These are phyloP conservation scores for Carduelis carduelis DNA, from an alignment of 2,797 vertebrate species.

Conservation along the genomic window DNA sequence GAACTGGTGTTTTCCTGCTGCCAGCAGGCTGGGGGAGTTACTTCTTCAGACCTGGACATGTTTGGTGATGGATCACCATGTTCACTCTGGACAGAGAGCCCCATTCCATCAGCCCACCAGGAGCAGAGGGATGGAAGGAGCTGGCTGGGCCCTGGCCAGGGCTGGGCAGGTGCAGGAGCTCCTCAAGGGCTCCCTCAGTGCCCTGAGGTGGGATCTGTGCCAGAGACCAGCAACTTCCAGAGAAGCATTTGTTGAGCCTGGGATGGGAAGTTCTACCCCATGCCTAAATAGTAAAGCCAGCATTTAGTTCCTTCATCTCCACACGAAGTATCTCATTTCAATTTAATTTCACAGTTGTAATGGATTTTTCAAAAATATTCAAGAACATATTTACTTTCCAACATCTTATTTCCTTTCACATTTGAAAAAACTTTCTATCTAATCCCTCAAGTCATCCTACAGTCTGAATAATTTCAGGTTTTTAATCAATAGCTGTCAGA, in stretches of 20 bases:
- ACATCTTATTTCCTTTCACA: slow-evolving; percentile 65
- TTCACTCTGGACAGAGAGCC: accelerated
- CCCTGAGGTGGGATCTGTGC: neutral
- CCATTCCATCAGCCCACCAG: accelerated
- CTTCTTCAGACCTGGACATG: neutral
- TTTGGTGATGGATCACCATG: neutral
- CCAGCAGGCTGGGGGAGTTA: neutral
- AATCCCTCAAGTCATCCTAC: slow-evolving; percentile 74
- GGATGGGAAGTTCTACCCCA: neutral
- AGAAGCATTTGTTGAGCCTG: neutral
- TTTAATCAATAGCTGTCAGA: slow-evolving; percentile 85
- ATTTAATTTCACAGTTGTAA: slow-evolving; percentile 57
- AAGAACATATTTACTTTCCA: slow-evolving; percentile 60
- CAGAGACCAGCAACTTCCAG: neutral
- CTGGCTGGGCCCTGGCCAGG: neutral
- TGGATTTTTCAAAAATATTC: slow-evolving; percentile 63
- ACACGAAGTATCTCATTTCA: slow-evolving; percentile 56
- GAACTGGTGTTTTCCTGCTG: neutral
- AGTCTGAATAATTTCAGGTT: slow-evolving; percentile 78
- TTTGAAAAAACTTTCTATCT: slow-evolving; percentile 71
- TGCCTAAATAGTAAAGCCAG: neutral
- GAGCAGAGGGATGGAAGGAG: neutral
- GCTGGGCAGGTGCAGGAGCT: neutral
- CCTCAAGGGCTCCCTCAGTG: neutral
- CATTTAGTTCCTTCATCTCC: slow-evolving; percentile 41